Evolutionary conservation across 2,113 vertebrate genomes (phyloP), one percentile per base, ranked within the genome.

Genomic region (Okapia johnstoni): DNA sequence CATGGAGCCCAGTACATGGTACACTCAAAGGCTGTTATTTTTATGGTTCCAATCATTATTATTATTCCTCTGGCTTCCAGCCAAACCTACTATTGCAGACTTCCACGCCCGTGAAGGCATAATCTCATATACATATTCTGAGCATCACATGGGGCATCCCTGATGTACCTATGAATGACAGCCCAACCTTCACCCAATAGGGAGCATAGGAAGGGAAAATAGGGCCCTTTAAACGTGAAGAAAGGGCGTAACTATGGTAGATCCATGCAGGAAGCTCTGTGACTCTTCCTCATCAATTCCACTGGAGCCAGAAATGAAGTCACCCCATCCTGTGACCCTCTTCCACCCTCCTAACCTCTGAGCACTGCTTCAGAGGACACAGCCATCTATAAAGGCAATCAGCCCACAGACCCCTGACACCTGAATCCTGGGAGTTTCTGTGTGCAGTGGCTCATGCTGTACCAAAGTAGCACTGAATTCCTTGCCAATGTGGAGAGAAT

Each of bases 31-130:
- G n/a, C 70, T 93, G 6, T 70, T 90, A 84, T 54, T 94, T 96
- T 92, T 70, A 85, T 85, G 58, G 55, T 79, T 96, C 54, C 25
- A 81, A 46, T 94, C 21, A 92, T 96, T 80, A 87, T 80, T 63
- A 92, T 92, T 92, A 60, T 95, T 93, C 57, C 46, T 88, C 86
- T 95, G 52, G 50, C 15, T 89, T 92, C 96, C 50, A 61, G 25
- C n/a, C 88, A 96, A 77, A 92, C 54, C 17, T 88, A 25, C 48
- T 77, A 43, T 30, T 94, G 26, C 23, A 85, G 77, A 93, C 8
- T 58, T 94, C 26, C 4, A 92, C 54, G 26, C 3, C 57, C 7
- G n/a, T 54, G 66, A 70, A 70, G n/a, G 19, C 48, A 80, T 80
- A 73, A 93, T 61, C 19, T 91, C 30, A 46, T 2, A 26, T 21